Percentiles rank a stretch among this genome's conserved stretches.
These are phyloP conservation scores for Rhinophrynus dorsalis DNA, from an alignment of 2,797 vertebrate species.

Conservation along the genomic window DNA sequence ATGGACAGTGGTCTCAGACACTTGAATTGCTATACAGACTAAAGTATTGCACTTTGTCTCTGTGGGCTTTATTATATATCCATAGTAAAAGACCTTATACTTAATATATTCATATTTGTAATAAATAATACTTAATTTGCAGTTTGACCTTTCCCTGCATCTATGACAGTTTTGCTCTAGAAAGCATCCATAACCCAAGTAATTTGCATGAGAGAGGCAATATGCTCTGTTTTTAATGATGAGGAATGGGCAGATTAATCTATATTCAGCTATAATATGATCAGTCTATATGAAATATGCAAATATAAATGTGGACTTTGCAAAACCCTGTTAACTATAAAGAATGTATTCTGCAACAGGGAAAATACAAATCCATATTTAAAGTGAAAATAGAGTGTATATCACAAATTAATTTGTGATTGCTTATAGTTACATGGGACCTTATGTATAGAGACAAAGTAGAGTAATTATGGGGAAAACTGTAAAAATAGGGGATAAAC, in stretches of 20 bases:
- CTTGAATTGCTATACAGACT: too few relatives aligned
- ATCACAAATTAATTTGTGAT: too few relatives aligned
- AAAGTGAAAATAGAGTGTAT: too few relatives aligned
- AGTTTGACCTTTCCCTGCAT: not conserved
- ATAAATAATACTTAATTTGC: constrained; percentile 8
- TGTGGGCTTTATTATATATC: too few relatives aligned
- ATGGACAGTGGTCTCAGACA: not conserved
- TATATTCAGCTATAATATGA: constrained; percentile 28
- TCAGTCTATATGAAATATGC: constrained; percentile 42
- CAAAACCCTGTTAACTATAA: not conserved
- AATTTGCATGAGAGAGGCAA: constrained; percentile 6
- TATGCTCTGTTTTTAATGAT: constrained; percentile 11
- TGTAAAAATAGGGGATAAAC: too few relatives aligned
- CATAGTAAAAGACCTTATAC: not conserved
- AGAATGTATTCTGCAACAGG: not conserved
- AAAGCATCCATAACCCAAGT: not conserved
- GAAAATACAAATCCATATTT: too few relatives aligned
- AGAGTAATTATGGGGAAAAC: too few relatives aligned
- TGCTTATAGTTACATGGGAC: too few relatives aligned
- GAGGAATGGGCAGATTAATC: constrained; percentile 22
- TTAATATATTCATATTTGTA: constrained; percentile 2
- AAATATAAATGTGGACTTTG: constrained; percentile 18
- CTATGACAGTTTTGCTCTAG: not conserved
- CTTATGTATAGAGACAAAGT: too few relatives aligned
- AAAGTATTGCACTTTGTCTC: too few relatives aligned